Evolutionary conservation across 2,888 invertebrate genomes (phyloP).

Genomic region (Epistrophella euchroma): DNA sequence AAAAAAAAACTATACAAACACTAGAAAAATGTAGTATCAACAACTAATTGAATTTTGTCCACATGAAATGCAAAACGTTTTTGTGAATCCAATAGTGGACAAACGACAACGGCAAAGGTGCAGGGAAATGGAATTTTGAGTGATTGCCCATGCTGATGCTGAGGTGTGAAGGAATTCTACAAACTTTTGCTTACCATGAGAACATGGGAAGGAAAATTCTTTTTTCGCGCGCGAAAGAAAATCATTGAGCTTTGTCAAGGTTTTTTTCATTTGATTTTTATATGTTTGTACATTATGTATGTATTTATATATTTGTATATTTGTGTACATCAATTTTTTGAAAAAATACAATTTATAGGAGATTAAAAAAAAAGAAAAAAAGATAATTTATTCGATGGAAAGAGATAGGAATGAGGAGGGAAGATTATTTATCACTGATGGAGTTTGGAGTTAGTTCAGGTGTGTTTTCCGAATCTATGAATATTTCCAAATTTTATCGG

Average conservation of each 20-base stretch:
- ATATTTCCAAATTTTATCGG: too few relatives aligned
- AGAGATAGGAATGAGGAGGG: too few relatives aligned
- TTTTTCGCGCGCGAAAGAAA: constrained; percentile 34
- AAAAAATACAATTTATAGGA: too few relatives aligned
- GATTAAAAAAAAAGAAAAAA: too few relatives aligned
- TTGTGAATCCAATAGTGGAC: constrained; percentile 42
- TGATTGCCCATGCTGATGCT: constrained; percentile 56
- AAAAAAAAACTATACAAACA: constrained; percentile 23
- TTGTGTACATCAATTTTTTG: too few relatives aligned
- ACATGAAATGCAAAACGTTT: constrained; percentile 71
- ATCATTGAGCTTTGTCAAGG: constrained; percentile 40
- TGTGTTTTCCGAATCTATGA: too few relatives aligned
- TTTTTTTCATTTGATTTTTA: not conserved
- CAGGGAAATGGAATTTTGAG: constrained; percentile 53
- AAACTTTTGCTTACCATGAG: constrained; percentile 23
- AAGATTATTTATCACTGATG: too few relatives aligned
- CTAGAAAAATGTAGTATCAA: constrained; percentile 41
- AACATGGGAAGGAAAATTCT: not conserved
- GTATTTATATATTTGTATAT: too few relatives aligned
- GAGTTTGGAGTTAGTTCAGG: too few relatives aligned
- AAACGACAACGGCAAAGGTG: constrained; percentile 6
- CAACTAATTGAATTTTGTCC: constrained; percentile 74
- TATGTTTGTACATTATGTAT: too few relatives aligned
- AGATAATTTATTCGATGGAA: too few relatives aligned
- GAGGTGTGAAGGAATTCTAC: constrained; percentile 29